Evolutionary conservation across 2,888 invertebrate species (phyloP), one percentile per base, ranked within the genome.

Genomic region (Cryptocephalus primarius): DNA sequence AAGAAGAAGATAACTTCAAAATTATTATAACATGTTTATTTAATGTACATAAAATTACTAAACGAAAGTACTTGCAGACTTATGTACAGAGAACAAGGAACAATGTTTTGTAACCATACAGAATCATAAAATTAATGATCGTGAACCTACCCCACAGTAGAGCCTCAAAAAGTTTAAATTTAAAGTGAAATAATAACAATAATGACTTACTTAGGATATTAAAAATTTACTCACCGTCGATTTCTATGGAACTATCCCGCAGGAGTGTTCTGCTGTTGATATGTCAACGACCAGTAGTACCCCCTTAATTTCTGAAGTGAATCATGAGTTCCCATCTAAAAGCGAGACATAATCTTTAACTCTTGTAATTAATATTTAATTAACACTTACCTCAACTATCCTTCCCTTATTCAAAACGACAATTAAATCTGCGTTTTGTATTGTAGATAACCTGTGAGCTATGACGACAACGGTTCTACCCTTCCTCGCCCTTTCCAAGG

Each of bases 401-500:
- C 75, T 75, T 33, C 95, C 95, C 58, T 85, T 80, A 56, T 85
- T 80, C 41, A 96, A 73, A 3, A 97, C 95, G 31, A 92, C 90
- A 55, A 96, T 96, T 10, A 89, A 62, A 66, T 96, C 91, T 0
- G 95, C 95, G 66, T 89, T 85, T 64, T 84, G 80, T 47, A 97
- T 81, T 0, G 96, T 97, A 33, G 92, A 92, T 46, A 96, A 73
- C 31, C 96, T 75, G 68, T 96, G 96, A 3, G 96, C 96, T 56
- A 97, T 95, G 1, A 96, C 85, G n/a, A 97, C 69, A 1, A 93
- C 93, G 0, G 96, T 96, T 48, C 93, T 77, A 1, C 91, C 89
- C 59, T 80, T 77, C 8, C 85, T 80, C 0, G 87, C 91, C 9
- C 77, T 78, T 61, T 95, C 94, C 42, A 96, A 65, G 0, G 96